Base-by-base conservation (phyloP, 1,140 invertebrate species). In the Campoletis sonorensis region DNA sequence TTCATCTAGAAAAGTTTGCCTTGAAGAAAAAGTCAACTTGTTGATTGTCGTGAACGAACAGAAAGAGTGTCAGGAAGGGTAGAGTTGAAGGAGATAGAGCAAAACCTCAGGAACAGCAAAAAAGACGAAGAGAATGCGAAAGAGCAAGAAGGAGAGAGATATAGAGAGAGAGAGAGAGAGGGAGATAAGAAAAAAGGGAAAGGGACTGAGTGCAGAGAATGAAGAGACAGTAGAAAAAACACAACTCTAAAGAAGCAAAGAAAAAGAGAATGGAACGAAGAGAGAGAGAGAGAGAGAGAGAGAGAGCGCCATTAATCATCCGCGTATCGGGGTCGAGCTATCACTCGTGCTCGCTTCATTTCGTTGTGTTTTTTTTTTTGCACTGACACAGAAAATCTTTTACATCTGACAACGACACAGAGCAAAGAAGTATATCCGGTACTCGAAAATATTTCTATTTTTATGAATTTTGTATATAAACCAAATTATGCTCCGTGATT, bases 221-320 rank as follows among this genome's bases (percentile, higher is more conserved):
- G 51, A 37, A 54, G 45, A 77, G 54, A 37, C 26, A 33, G 51
- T 33, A 18, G 18, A 54, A 49, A 73, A 75, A 49, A 49, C 15
- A 26, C 13, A 8, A 49, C 21, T 11, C 23, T 4, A 23, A 15
- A 27, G 72, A 18, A 27, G 27, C 27, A 13, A n/a, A n/a, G n/a
- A n/a, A n/a, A n/a, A n/a, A n/a, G n/a, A n/a, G n/a, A n/a, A n/a
- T n/a, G n/a, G n/a, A n/a, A n/a, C n/a, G n/a, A n/a, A n/a, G n/a
- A n/a, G n/a, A 45, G 26, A 54, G 51, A 37, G 51, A 18, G 49
- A 37, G n/a, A n/a, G 30, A 21, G 33, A 30, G 16, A 4, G 27
- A 70, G 30, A 37, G 73, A 33, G 73, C 27, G 81, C 81, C 86
- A 86, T 89, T 89, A 89, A 89, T 89, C 89, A 88, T 88, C 88